Evolutionary conservation across 2,113 vertebrate species (phyloP).

Genomic region (Gobiocypris rarus): DNA sequence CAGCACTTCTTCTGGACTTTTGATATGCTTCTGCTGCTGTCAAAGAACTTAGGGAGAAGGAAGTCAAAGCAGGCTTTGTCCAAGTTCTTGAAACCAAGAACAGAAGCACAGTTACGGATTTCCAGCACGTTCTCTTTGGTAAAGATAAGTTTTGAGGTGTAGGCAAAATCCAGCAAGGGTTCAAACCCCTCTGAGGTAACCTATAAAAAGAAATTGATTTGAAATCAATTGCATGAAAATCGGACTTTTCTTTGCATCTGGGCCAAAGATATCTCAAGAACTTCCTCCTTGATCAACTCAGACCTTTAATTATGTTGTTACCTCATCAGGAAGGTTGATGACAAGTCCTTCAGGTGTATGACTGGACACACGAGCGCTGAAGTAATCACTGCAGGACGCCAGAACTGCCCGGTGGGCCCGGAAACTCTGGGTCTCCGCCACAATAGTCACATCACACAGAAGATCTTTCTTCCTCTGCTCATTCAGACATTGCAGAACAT

Average conservation of each 20-base stretch:
- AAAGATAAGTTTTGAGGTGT: slow-evolving; percentile 90
- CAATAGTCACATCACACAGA: slow-evolving; percentile 83
- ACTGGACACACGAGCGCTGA: slow-evolving; percentile 80
- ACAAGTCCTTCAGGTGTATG: slow-evolving; percentile 69
- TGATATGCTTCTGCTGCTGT: slow-evolving; percentile 68
- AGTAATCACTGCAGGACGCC: slow-evolving; percentile 90
- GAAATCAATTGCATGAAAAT: not conserved
- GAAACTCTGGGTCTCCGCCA: slow-evolving; percentile 86
- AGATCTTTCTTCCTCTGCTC: slow-evolving; percentile 74
- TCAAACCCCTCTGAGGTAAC: slow-evolving; percentile 90
- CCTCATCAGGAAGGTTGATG: slow-evolving; percentile 89
- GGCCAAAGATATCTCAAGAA: not conserved
- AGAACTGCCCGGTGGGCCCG: slow-evolving; percentile 89
- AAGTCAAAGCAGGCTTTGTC: slow-evolving; percentile 95
- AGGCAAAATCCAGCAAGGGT: slow-evolving; percentile 92
- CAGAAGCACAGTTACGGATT: slow-evolving; percentile 82
- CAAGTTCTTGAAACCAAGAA: slow-evolving; percentile 87
- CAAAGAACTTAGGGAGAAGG: slow-evolving; percentile 87
- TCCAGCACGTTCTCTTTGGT: slow-evolving; percentile 88
- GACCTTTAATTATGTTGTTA: slow-evolving; percentile 62
- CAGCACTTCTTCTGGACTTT: slow-evolving; percentile 78
- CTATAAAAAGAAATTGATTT: slow-evolving; percentile 66
- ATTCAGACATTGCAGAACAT: slow-evolving; percentile 74
- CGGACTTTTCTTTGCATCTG: not conserved
- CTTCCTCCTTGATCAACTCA: not conserved